Conservation (phyloP, 2,888 invertebrate genomes). For the Oligia strigilis region DNA sequence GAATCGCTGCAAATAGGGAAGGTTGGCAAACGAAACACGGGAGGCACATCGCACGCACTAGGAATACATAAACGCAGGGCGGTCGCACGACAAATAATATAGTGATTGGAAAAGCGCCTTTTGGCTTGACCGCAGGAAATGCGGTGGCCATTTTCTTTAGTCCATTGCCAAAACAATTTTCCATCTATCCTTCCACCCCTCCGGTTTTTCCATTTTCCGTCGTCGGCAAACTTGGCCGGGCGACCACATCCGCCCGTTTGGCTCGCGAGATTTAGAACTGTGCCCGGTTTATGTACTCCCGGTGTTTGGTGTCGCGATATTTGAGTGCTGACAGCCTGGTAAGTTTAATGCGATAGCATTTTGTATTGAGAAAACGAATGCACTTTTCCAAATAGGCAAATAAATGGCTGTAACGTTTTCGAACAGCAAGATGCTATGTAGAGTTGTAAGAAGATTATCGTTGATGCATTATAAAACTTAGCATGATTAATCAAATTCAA, state of each 20-base stretch:
- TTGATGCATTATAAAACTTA: background rate
- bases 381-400: slow-evolving; percentile 22
- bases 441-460: background rate
- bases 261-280: slow-evolving; percentile 79
- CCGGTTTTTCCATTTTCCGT: slow-evolving; percentile 83
- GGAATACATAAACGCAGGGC: slow-evolving; percentile 80
- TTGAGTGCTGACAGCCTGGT: slow-evolving; percentile 64
- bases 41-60: slow-evolving; percentile 70
- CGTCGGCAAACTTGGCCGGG: slow-evolving; percentile 82
- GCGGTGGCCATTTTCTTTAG: slow-evolving; percentile 88
- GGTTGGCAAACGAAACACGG: slow-evolving; percentile 66
- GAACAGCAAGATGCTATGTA: background rate
- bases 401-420: background rate
- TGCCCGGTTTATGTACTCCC: slow-evolving; percentile 69
- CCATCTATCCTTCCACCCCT: slow-evolving; percentile 70
- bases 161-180: slow-evolving; percentile 88
- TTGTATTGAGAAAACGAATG: slow-evolving; percentile 47
- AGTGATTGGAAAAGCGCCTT: slow-evolving; percentile 82
- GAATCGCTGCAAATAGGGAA: slow-evolving; percentile 58
- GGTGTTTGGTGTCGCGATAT: slow-evolving; percentile 62
- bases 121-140: slow-evolving; percentile 79
- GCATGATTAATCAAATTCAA: background rate
- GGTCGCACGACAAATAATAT: slow-evolving; percentile 74
- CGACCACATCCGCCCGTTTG: slow-evolving; percentile 74
- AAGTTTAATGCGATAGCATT: slow-evolving; percentile 57